Conservation (phyloP, 2,888 invertebrate species). For the Orchestes rusci region DNA sequence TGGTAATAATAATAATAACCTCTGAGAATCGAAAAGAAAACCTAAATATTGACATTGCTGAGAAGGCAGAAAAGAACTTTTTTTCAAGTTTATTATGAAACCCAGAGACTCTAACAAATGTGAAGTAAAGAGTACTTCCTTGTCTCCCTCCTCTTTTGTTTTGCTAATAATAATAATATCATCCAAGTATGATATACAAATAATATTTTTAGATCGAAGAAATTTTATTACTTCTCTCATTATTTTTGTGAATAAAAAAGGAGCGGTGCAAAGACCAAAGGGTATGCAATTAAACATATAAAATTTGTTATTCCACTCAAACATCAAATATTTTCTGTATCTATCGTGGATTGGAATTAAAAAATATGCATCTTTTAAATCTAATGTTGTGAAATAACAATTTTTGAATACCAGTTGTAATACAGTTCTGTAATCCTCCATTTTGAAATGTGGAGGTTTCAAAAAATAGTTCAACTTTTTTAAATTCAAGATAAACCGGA, state of each 20-base stretch:
- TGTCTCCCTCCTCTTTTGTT: neutral
- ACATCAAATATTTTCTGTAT: too few relatives aligned
- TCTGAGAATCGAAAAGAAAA: constrained; percentile 16
- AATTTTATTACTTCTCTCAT: neutral
- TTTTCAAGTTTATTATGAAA: neutral
- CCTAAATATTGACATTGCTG: neutral
- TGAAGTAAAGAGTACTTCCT: neutral
- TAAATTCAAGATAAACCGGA: constrained; percentile 19
- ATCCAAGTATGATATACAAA: neutral
- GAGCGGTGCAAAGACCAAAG: constrained; percentile 3
- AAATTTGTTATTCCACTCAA: too few relatives aligned
- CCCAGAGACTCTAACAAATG: neutral
- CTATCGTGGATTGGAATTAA: too few relatives aligned
- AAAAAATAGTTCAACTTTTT: too few relatives aligned
- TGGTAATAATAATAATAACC: neutral
- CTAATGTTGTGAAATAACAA: too few relatives aligned
- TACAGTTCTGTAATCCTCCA: neutral
- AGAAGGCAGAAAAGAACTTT: neutral
- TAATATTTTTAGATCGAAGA: neutral
- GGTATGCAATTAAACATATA: neutral
- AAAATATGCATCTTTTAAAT: too few relatives aligned
- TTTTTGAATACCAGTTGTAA: neutral
- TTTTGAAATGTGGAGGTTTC: neutral
- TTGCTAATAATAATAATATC: neutral
- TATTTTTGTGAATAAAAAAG: neutral